Percentiles rank a stretch among this genome's conserved stretches.
Evolutionary conservation across 2,797 vertebrate species (phyloP).

Genomic region (Cyclopterus lumpus): DNA sequence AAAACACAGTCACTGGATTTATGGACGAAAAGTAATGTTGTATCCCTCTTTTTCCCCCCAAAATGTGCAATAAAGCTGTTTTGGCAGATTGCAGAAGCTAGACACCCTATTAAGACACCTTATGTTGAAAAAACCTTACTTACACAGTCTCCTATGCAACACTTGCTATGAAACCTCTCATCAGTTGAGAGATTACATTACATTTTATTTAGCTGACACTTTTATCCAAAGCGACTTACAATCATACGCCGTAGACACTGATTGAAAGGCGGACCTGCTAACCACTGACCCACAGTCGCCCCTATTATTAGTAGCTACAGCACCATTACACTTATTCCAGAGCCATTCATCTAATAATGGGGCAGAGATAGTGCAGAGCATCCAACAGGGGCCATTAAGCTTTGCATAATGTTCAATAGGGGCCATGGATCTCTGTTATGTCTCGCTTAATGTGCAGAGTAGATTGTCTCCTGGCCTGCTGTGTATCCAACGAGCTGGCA

Average conservation of each 20-base stretch:
- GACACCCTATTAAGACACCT: constrained; percentile 46
- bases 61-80: constrained; percentile 29
- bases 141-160: constrained; percentile 33
- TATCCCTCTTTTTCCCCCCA: constrained; percentile 14
- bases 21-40: background rate
- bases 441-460: constrained; percentile 73
- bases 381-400: constrained; percentile 67
- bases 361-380: constrained; percentile 68
- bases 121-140: constrained; percentile 18
- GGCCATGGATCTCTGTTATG: constrained; percentile 71
- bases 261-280: too few species aligned
- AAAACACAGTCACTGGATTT: constrained; percentile 20
- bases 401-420: constrained; percentile 74
- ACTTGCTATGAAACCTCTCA: constrained; percentile 39
- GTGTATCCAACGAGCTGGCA: constrained; percentile 70
- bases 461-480: constrained; percentile 63
- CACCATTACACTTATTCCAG: constrained; percentile 46
- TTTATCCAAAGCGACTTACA: too few species aligned
- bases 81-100: constrained; percentile 37
- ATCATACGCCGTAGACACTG: too few species aligned
- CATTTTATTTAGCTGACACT: too few species aligned
- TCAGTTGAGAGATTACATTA: constrained; percentile 31
- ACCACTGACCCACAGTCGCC: too few species aligned
- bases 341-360: constrained; percentile 57
- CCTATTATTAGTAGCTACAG: constrained; percentile 27